phyloP scores from a whole-genome alignment of 2,113 vertebrate genomes.

The Callithrix jacchus region DNA sequence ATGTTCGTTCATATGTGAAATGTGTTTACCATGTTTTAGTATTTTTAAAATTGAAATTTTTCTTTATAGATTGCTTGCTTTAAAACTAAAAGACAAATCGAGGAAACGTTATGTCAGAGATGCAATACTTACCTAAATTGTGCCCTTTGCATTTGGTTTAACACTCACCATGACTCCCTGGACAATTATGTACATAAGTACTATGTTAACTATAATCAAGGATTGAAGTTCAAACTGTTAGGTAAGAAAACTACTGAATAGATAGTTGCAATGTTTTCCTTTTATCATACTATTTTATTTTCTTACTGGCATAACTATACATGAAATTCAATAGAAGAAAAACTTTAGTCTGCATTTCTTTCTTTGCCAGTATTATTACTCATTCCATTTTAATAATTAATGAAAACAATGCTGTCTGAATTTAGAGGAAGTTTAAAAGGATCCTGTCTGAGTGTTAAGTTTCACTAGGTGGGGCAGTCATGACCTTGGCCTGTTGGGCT shows the following conservation, averaged over 20 bases:
- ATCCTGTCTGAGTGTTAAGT: not conserved
- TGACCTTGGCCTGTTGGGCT: not conserved
- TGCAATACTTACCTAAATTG: not conserved
- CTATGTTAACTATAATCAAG: not conserved
- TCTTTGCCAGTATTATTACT: not conserved
- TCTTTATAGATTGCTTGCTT: conserved; percentile 15
- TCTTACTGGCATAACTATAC: not conserved
- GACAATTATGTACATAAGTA: not conserved
- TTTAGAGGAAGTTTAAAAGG: not conserved
- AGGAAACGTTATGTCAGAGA: not conserved
- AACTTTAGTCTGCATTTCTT: not conserved
- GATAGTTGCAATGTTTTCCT: not conserved
- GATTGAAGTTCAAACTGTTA: not conserved
- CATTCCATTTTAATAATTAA: not conserved
- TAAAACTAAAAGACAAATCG: conserved; percentile 9
- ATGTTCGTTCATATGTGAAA: not conserved
- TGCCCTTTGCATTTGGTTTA: not conserved
- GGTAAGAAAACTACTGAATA: not conserved
- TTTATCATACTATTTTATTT: not conserved
- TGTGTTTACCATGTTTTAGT: not conserved
- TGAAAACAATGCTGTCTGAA: not conserved
- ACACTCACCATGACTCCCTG: not conserved
- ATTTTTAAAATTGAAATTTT: not conserved
- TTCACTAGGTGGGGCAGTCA: not conserved
- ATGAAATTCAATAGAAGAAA: not conserved